phyloP scores from a whole-genome alignment of 2,113 vertebrate species.

The Rhagologus leucostigma region DNA sequence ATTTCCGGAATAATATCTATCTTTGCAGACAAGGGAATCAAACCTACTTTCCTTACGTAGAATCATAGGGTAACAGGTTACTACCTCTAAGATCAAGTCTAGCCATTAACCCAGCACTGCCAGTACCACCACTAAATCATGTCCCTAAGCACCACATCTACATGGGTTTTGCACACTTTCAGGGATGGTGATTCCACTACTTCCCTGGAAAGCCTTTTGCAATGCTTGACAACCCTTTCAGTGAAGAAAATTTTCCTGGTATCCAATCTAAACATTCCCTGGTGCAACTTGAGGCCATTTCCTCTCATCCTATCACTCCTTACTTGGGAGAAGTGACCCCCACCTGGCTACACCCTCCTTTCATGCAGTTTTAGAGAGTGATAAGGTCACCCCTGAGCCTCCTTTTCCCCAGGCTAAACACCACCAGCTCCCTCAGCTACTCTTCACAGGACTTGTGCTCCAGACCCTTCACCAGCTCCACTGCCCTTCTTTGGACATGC shows the following conservation, averaged over 20 bases:
- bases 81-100: neutral
- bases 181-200: neutral
- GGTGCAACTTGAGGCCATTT: neutral
- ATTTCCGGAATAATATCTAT: neutral
- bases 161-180: neutral
- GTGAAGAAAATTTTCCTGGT: neutral
- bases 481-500: neutral
- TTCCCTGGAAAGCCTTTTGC: neutral
- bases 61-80: neutral
- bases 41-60: neutral
- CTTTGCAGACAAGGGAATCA: neutral
- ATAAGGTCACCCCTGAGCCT: neutral
- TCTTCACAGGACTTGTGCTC: neutral
- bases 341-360: neutral
- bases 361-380: neutral
- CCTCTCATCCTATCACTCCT: neutral
- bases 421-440: neutral
- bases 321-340: neutral
- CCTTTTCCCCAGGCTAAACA: neutral
- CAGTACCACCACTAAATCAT: neutral
- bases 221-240: neutral
- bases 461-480: neutral
- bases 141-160: neutral
- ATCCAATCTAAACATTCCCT: neutral
- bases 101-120: neutral